A percentile compares a stretch with the other conserved stretches of the same genome.
These are phyloP conservation scores for Drosophila cardini DNA, from an alignment of 1,140 invertebrate genomes.

Conservation along the genomic window DNA sequence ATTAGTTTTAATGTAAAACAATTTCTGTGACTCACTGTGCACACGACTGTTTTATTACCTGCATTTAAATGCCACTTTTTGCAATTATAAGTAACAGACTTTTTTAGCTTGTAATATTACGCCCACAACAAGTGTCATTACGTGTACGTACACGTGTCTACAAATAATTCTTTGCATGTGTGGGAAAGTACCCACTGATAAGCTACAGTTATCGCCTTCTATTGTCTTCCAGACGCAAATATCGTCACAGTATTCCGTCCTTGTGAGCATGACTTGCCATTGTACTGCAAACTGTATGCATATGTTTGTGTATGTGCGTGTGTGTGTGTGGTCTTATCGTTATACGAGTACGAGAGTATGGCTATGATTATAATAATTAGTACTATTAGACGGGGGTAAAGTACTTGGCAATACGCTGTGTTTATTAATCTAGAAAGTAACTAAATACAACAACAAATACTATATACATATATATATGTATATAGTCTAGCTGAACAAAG, in stretches of 20 bases:
- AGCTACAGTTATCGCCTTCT: constrained; percentile 15
- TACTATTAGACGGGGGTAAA: constrained; percentile 18
- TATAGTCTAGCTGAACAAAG: constrained; percentile 1
- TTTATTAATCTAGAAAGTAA: constrained; percentile 5
- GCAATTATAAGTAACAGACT: no score
- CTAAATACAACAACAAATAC: background rate
- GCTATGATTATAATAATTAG: constrained; percentile 17
- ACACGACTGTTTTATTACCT: no score
- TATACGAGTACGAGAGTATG: background rate
- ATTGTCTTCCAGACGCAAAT: constrained; percentile 31
- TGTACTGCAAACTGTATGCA: background rate
- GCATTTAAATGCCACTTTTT: no score
- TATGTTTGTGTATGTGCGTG: background rate
- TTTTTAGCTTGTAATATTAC: no score
- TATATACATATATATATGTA: background rate
- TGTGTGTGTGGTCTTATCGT: background rate
- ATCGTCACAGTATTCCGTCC: constrained; percentile 15
- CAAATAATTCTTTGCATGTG: background rate
- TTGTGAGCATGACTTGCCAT: constrained; percentile 35
- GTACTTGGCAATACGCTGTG: background rate
- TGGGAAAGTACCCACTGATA: constrained; percentile 18
- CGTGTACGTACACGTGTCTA: background rate
- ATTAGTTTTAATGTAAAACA: background rate
- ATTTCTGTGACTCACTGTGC: no score
- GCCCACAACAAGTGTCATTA: background rate